Conservation (phyloP, 2,113 vertebrate species). For the Kryptolebias marmoratus region DNA sequence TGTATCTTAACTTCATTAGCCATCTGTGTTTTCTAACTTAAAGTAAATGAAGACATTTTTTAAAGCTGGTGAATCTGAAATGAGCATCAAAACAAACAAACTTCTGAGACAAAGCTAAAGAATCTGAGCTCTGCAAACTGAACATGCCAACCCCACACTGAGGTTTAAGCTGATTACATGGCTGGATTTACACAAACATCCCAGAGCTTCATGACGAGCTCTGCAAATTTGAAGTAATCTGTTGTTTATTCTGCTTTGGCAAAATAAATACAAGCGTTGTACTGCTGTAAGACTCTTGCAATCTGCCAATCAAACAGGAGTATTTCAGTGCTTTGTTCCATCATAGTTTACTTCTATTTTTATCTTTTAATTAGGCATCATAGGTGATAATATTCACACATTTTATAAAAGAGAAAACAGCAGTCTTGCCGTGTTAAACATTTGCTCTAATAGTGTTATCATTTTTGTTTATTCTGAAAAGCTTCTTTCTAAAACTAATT, state of each 20-base stretch:
- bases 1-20: no score
- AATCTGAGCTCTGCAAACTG: background rate
- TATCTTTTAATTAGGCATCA: no score
- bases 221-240: slow-evolving; percentile 11
- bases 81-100: background rate
- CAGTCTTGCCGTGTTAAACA: no score
- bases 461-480: no score
- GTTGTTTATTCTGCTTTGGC: slow-evolving; percentile 22
- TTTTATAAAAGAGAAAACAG: no score
- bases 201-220: slow-evolving; percentile 11
- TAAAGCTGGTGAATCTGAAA: no score
- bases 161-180: background rate
- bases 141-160: background rate
- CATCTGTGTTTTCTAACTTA: no score
- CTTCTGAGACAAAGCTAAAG: background rate
- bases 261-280: slow-evolving; percentile 24
- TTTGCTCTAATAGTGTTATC: no score
- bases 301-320: slow-evolving; percentile 37
- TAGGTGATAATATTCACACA: no score
- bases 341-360: no score
- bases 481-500: no score
- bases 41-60: no score
- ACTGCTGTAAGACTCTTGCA: slow-evolving; percentile 19
- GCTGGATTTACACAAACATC: slow-evolving; percentile 2
- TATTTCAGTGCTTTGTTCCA: slow-evolving; percentile 13